Base-by-base conservation (phyloP, 37 sponge, comb jelly and placozoan genomes). In the Axinella damicornis region DNA sequence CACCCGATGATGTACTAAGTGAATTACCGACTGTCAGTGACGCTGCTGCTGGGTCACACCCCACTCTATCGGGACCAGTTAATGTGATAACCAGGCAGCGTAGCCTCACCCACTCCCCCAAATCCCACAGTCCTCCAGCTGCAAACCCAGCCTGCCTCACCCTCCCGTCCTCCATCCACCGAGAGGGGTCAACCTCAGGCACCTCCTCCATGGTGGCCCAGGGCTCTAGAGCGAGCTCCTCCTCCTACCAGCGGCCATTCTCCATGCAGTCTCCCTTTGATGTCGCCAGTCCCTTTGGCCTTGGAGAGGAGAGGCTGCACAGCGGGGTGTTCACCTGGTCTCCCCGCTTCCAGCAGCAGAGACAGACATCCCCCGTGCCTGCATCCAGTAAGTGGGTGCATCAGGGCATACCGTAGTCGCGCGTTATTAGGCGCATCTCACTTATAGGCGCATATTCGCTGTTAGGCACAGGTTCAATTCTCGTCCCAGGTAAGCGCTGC, bases 211-310 rank as follows among this genome's bases (percentile, higher is more conserved):
- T 46, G 46, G 9, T 46, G 2, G 21, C 55, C 57, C 75, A 21
- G 22, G 2, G 2, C 31, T n/a, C 75, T 52, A 2, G 21, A 24
- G 12, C 54, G 4, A 2, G 5, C 75, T 28, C 36, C 71, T 22
- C 52, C 18, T 35, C 80, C 68, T 66, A 20, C 63, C 41, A 24
- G 53, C 65, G 65, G 30, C 65, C 83, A 21, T 82, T 17, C 5
- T 82, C 74, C 63, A 14, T 61, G 28, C n/a, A 40, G 38, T 82
- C 83, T 2, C 41, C 74, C 24, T 36, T 6, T 34, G 52, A 60
- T n/a, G 30, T 31, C 46, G 17, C 11, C 41, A 12, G 20, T 28
- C 36, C 24, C 15, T 73, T 53, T 34, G 27, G 15, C 70, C 30
- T 69, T 69, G 24, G 17, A 17, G 56, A 37, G 2, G 77, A 76